Conservation (phyloP, 2,113 vertebrate species). For the Benitochromis conjunctus region DNA sequence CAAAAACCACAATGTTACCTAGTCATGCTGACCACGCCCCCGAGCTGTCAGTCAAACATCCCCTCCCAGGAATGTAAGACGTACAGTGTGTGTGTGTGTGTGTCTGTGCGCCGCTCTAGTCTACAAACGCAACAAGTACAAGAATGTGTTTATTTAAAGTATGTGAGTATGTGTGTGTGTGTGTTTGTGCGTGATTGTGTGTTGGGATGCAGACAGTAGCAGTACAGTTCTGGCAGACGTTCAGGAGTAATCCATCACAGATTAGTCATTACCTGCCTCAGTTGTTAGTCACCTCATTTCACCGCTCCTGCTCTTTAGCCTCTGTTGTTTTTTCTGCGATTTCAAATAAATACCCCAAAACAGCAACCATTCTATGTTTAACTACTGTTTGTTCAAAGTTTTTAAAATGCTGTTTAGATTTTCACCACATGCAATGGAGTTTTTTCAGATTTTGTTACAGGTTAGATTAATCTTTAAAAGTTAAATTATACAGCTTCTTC, state of each 20-base stretch:
- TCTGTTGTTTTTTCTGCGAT: not conserved
- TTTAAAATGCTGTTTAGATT: not conserved
- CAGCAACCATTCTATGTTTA: not conserved
- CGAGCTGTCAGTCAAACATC: not conserved
- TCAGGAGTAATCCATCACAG: conserved; percentile 20
- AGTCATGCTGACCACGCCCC: not conserved
- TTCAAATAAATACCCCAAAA: not conserved
- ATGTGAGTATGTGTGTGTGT: not conserved
- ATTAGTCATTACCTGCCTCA: conserved; percentile 40
- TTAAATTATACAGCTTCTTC: not conserved
- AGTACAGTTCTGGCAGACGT: not conserved
- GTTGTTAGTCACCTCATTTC: conserved; percentile 3
- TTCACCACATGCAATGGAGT: not conserved
- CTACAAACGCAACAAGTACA: not conserved
- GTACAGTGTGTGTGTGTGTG: not conserved
- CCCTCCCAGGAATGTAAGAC: not conserved
- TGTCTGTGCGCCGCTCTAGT: not conserved
- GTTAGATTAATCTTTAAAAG: not conserved
- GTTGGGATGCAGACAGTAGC: not conserved
- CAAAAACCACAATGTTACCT: not conserved
- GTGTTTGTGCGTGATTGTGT: not conserved
- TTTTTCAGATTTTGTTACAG: not conserved
- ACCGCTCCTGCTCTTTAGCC: not conserved
- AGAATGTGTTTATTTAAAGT: conserved; percentile 25
- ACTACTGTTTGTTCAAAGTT: not conserved